phyloP scores from a whole-genome alignment of 64 coral and sea anemone genomes.

The Astreopora myriophthalma region DNA sequence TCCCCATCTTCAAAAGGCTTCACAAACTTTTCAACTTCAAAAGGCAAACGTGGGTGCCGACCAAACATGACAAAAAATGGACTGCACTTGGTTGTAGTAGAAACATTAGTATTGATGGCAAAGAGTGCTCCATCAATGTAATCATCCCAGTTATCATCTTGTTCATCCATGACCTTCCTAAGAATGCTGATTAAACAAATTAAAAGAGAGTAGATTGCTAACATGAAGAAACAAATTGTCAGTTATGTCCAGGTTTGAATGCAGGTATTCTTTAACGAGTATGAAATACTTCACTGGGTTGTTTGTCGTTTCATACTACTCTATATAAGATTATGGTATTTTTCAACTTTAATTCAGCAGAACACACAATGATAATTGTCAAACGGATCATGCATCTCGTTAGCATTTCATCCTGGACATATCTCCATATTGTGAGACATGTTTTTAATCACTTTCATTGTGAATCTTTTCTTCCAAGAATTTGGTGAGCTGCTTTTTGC shows the following conservation, averaged over 20 bases:
- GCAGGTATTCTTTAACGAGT: background rate
- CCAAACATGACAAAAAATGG: slow-evolving; percentile 68
- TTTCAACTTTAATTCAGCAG: no score
- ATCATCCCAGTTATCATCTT: slow-evolving; percentile 68
- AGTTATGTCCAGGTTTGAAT: background rate
- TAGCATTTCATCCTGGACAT: no score
- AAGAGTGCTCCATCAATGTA: slow-evolving; percentile 50
- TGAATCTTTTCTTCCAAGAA: no score
- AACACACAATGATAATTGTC: no score
- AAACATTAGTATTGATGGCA: slow-evolving; percentile 63
- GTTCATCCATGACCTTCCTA: slow-evolving; percentile 65
- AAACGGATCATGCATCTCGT: no score
- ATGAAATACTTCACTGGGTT: no score
- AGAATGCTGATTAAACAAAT: slow-evolving; percentile 54
- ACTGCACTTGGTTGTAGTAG: slow-evolving; percentile 58
- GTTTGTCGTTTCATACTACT: no score
- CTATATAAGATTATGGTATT: no score
- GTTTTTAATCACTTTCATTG: no score
- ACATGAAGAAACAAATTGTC: background rate
- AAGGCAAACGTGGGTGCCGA: slow-evolving; percentile 40
- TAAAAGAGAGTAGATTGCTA: background rate
- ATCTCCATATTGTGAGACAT: no score
- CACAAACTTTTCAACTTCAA: slow-evolving; percentile 12
- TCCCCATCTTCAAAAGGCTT: no score
- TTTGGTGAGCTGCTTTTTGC: no score